Evolutionary conservation across 2,888 invertebrate genomes (phyloP), one percentile per base, ranked within the genome.

Genomic region (Acholoe squamosa): DNA sequence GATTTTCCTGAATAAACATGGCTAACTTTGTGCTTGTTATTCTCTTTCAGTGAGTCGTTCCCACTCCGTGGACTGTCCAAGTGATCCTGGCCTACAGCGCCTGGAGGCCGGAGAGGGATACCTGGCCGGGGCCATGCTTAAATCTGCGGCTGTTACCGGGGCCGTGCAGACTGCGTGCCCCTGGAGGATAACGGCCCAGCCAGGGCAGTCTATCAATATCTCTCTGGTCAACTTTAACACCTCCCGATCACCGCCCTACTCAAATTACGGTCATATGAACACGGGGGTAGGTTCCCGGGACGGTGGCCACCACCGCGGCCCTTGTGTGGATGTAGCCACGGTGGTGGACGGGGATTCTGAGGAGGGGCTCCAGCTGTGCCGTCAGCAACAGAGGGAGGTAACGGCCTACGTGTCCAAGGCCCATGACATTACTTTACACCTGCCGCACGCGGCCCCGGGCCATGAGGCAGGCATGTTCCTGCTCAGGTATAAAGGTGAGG

Each of bases 61-160:
- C 31, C 52, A 52, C 28, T 0, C 28, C 25, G 86, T 16, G 54
- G 56, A 86, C 14, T 86, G 86, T 22, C 80, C 80, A 0, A 54
- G 25, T 16, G 86, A 86, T 31, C 54, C 54, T 12, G 86, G 54
- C 0, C 28, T 25, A 12, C 52, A 19, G 56, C 52, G 86, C 56
- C 86, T 86, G 54, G 86, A 86, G 86, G 86, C 86, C 14, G 86
- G 86, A 5, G 86, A 86, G 86, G 86, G 86, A 5, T 86, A 54
- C 86, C 28, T 86, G 28, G 25, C 56, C 7, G 86, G 86, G 16
- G 54, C 54, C 86, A 54, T 86, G 56, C 80, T 80, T 0, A 80
- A 33, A 33, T 1, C n/a, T 52, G 52, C 52, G 14, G 28, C 25
- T 5, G 16, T 33, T 5, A 56, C 28, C 25, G 31, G 56, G 16